Conservation (phyloP, 2,797 vertebrate genomes). For the Neopelma chrysocephalum region DNA sequence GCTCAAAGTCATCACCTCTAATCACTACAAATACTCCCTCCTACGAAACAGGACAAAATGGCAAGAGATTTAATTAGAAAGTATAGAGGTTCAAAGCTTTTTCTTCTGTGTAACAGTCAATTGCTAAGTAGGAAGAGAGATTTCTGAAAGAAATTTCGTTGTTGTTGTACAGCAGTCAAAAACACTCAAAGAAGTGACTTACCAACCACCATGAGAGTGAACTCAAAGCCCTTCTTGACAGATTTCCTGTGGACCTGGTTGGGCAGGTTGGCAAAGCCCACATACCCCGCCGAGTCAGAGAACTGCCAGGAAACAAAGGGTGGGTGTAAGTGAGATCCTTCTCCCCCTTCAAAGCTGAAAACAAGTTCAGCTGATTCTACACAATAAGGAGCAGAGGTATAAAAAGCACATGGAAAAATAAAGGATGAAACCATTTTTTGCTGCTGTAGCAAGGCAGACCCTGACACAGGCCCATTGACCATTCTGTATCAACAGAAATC, state of each 20-base stretch:
- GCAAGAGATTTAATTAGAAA: neutral
- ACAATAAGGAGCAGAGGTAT: neutral
- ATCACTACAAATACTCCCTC: neutral
- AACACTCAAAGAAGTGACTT: slow-evolving; percentile 52
- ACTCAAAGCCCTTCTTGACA: slow-evolving; percentile 91
- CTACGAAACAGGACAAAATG: neutral
- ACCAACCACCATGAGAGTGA: slow-evolving; percentile 90
- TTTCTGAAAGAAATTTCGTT: neutral
- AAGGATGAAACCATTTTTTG: neutral
- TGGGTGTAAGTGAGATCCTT: neutral
- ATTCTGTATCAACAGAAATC: neutral
- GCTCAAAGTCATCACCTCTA: neutral
- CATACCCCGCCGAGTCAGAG: slow-evolving; percentile 84
- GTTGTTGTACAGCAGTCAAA: neutral
- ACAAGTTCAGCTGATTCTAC: neutral
- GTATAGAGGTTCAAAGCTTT: neutral
- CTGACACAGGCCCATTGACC: neutral
- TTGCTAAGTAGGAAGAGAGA: neutral
- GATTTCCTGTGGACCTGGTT: slow-evolving; percentile 91
- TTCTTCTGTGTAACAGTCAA: neutral
- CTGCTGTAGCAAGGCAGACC: neutral
- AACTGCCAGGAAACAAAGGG: slow-evolving; percentile 74
- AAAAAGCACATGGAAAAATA: neutral
- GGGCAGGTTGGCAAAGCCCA: slow-evolving; percentile 89
- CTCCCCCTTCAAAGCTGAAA: neutral